A percentile compares a stretch with the other conserved stretches of the same genome.
Evolutionary conservation across 2,113 vertebrate genomes (phyloP).

Genomic region (Salvelinus namaycush): DNA sequence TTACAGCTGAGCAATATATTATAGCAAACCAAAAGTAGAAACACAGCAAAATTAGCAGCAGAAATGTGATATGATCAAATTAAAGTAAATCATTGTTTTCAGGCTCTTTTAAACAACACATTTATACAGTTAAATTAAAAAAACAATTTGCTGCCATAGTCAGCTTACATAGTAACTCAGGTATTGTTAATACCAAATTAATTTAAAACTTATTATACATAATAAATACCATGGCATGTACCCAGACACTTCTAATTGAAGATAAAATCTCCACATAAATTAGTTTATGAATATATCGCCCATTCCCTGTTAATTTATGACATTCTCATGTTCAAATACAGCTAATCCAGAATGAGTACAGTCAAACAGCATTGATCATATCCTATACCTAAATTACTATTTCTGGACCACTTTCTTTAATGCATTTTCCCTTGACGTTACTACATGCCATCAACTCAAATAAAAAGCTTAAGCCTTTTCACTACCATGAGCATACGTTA

Average conservation of each 20-base stretch:
- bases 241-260: slow-evolving; percentile 46
- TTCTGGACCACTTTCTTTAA: slow-evolving; percentile 10
- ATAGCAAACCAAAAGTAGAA: slow-evolving; percentile 52
- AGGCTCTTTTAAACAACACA: too few species aligned
- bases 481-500: slow-evolving; percentile 19
- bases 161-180: slow-evolving; percentile 32
- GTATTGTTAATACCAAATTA: slow-evolving; percentile 16
- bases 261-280: slow-evolving; percentile 53
- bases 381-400: slow-evolving; percentile 21
- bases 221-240: slow-evolving; percentile 35
- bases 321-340: slow-evolving; percentile 78
- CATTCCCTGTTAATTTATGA: slow-evolving; percentile 73
- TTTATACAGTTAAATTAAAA: slow-evolving; percentile 26
- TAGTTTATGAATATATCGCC: slow-evolving; percentile 67
- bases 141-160: slow-evolving; percentile 51
- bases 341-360: slow-evolving; percentile 53
- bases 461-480: slow-evolving; percentile 23
- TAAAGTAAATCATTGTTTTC: too few species aligned
- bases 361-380: slow-evolving; percentile 47
- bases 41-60: slow-evolving; percentile 53
- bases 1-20: slow-evolving; percentile 45
- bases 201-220: slow-evolving; percentile 17
- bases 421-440: slow-evolving; percentile 33
- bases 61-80: slow-evolving; percentile 1
- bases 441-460: slow-evolving; percentile 49